Percentiles rank a stretch among this genome's conserved stretches.
Evolutionary conservation across 1,140 invertebrate species (phyloP).

Genomic region (Drosophila watanabei): DNA sequence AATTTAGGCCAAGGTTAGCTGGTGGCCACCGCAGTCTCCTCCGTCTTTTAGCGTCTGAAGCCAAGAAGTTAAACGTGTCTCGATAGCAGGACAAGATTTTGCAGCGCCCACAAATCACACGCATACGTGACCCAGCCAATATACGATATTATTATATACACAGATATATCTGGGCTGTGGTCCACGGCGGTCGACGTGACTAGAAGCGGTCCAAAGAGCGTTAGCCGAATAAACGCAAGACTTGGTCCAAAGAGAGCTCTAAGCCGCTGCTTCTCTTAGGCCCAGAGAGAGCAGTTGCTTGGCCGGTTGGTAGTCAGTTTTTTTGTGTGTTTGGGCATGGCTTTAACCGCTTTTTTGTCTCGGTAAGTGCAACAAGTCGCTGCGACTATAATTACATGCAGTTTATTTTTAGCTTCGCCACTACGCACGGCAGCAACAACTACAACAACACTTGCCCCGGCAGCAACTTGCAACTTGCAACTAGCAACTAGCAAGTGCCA

Average conservation of each 20-base stretch:
- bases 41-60: constrained; percentile 5
- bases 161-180: constrained; percentile 37
- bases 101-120: constrained; percentile 58
- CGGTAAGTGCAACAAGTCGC: constrained; percentile 77
- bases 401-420: constrained; percentile 78
- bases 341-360: constrained; percentile 29
- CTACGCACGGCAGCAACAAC: constrained; percentile 37
- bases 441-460: constrained; percentile 25
- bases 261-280: constrained; percentile 5
- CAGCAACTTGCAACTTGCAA: constrained; percentile 43
- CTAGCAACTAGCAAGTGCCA: constrained; percentile 21
- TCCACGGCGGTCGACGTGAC: constrained; percentile 43
- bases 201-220: constrained; percentile 27
- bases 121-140: constrained; percentile 71
- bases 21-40: constrained; percentile 34
- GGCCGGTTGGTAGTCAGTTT: constrained; percentile 22
- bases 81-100: constrained; percentile 70
- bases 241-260: constrained; percentile 1
- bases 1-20: constrained; percentile 75
- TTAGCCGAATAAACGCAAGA: no score
- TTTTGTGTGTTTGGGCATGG: constrained; percentile 50
- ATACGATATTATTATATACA: constrained; percentile 14
- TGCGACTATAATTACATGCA: constrained; percentile 73
- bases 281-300: constrained; percentile 1
- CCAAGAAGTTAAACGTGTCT: constrained; percentile 61